Evolutionary conservation across 2,797 vertebrate species (phyloP).

Genomic region (Fundulus diaphanus): DNA sequence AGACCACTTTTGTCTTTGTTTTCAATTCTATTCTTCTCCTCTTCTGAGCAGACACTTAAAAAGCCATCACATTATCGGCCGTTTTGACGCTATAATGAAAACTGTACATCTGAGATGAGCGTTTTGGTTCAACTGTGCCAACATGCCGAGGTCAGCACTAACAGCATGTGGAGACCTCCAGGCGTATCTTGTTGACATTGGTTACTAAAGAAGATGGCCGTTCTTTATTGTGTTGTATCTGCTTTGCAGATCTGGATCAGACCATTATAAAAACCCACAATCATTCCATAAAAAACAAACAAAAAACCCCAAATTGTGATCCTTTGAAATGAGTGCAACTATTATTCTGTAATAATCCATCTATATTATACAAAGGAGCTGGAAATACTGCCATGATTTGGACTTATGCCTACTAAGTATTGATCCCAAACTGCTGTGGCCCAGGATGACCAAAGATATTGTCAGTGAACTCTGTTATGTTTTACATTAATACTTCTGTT

Average conservation of each 20-base stretch:
- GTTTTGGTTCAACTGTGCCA: neutral
- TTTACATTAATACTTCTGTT: neutral
- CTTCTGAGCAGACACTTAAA: neutral
- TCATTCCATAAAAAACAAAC: slow-evolving; percentile 2
- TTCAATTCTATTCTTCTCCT: neutral
- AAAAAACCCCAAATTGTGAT: neutral
- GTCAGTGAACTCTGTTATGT: neutral
- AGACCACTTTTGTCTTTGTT: neutral
- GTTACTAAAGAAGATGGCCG: neutral
- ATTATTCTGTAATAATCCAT: slow-evolving; percentile 16
- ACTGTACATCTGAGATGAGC: neutral
- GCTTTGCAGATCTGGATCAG: neutral
- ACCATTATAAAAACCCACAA: neutral
- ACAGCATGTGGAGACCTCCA: neutral
- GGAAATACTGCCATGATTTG: slow-evolving; percentile 5
- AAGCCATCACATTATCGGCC: neutral
- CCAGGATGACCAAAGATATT: neutral
- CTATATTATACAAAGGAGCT: slow-evolving; percentile 1
- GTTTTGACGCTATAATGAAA: neutral
- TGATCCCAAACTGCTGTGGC: slow-evolving; percentile 32
- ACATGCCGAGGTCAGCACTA: neutral
- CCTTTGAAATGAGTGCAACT: neutral
- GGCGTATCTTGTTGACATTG: neutral
- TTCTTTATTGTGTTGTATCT: neutral
- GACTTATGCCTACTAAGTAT: slow-evolving; percentile 16